A percentile compares a stretch with the other conserved stretches of the same genome.
Evolutionary conservation across 2,797 vertebrate species (phyloP).

Genomic region (Melopsittacus undulatus): DNA sequence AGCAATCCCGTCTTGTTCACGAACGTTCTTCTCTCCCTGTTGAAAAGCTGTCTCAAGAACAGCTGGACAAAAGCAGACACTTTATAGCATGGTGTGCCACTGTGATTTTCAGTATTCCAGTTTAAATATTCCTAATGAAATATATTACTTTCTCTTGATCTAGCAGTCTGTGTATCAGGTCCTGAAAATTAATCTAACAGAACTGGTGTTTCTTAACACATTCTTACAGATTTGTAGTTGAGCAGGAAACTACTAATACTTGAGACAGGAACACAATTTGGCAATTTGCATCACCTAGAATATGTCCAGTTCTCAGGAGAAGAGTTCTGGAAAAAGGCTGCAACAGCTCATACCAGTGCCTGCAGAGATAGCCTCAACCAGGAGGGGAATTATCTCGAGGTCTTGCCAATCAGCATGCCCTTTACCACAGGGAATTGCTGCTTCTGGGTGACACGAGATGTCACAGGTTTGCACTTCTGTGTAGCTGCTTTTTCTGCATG

Average conservation of each 20-base stretch:
- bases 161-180: background rate
- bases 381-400: background rate
- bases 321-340: rapidly evolving
- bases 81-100: background rate
- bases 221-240: background rate
- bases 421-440: background rate
- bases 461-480: background rate
- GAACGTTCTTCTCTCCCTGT: background rate
- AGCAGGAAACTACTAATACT: background rate
- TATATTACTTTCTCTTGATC: background rate
- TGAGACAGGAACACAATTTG: background rate
- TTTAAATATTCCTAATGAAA: background rate
- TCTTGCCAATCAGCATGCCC: background rate
- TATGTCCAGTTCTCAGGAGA: background rate
- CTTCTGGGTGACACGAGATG: background rate
- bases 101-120: background rate
- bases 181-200: background rate
- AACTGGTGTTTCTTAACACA: background rate
- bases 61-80: background rate
- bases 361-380: background rate
- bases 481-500: background rate
- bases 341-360: background rate
- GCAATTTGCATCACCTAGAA: background rate
- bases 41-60: background rate
- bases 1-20: background rate